Evolutionary conservation across 2,888 invertebrate species (phyloP).

Genomic region (Diplazon laetatorius): DNA sequence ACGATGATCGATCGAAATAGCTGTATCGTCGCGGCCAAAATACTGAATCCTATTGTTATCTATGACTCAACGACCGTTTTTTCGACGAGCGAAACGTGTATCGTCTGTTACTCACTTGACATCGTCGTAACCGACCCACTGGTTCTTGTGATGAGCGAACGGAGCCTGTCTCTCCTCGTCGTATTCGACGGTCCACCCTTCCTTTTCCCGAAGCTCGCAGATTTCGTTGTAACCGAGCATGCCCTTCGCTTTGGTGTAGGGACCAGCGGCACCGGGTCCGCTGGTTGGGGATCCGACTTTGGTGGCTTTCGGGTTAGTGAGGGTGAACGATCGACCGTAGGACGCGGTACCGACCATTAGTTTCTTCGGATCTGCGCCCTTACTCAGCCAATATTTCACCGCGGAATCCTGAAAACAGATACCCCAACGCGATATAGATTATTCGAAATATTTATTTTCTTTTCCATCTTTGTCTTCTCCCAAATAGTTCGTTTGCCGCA

Average conservation of each 20-base stretch:
- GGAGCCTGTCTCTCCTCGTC: slow-evolving; percentile 82
- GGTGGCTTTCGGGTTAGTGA: slow-evolving; percentile 82
- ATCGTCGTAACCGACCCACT: slow-evolving; percentile 76
- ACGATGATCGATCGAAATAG: not conserved
- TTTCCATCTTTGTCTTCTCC: not conserved
- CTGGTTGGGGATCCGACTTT: slow-evolving; percentile 84
- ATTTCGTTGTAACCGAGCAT: slow-evolving; percentile 89
- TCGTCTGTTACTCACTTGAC: slow-evolving; percentile 69
- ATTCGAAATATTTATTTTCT: not conserved
- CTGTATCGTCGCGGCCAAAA: too few relatives aligned
- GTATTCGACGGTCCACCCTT: slow-evolving; percentile 78
- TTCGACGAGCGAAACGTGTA: too few relatives aligned
- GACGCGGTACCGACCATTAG: slow-evolving; percentile 88
- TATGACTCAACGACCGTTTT: not conserved
- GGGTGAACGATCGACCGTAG: slow-evolving; percentile 86
- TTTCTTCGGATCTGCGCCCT: slow-evolving; percentile 86
- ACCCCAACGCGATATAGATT: not conserved
- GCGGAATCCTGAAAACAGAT: slow-evolving; percentile 79
- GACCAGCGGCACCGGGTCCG: slow-evolving; percentile 86
- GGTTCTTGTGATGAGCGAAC: slow-evolving; percentile 77
- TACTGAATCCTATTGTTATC: too few relatives aligned
- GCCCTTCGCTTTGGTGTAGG: slow-evolving; percentile 86
- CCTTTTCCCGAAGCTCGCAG: slow-evolving; percentile 73
- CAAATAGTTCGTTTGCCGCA: not conserved
- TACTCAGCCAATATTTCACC: slow-evolving; percentile 84